Conservation (phyloP, 2,888 invertebrate genomes). For the Cenopis cana region DNA sequence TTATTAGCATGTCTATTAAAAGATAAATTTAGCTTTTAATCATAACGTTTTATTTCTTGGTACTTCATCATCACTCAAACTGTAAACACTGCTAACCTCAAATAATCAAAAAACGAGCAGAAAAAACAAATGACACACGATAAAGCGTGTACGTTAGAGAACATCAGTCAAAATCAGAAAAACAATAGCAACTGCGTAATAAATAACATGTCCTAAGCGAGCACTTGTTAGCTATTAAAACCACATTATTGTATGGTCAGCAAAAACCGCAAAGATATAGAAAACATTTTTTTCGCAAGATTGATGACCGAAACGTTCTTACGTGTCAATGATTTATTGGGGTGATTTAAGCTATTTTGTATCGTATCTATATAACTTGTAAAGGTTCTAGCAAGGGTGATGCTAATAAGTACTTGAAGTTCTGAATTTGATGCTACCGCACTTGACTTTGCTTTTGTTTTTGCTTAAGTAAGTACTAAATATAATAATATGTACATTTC, state of each 20-base stretch:
- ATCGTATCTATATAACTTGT: neutral
- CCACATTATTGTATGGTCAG: conserved; percentile 48
- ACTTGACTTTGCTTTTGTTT: neutral
- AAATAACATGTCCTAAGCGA: conserved; percentile 64
- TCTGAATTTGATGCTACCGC: neutral
- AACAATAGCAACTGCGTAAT: conserved; percentile 75
- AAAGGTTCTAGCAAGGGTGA: neutral
- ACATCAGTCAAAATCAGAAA: conserved; percentile 71
- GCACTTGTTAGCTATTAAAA: conserved; percentile 57
- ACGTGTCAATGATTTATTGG: conserved; percentile 32
- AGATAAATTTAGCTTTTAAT: neutral
- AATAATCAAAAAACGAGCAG: conserved; percentile 29
- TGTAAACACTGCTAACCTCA: conserved; percentile 32
- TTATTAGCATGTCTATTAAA: neutral
- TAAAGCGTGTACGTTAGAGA: conserved; percentile 67
- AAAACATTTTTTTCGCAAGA: conserved; percentile 29
- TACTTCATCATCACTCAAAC: neutral
- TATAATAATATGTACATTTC: too few relatives aligned
- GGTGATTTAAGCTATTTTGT: conserved; percentile 10
- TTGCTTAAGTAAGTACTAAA: neutral
- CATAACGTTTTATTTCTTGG: neutral
- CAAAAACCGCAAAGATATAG: conserved; percentile 33
- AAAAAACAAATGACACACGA: conserved; percentile 62
- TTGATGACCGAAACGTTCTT: conserved; percentile 27
- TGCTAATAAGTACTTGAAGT: neutral